Conservation (phyloP, 2,113 vertebrate genomes). For the Paraplagusia blochii region DNA sequence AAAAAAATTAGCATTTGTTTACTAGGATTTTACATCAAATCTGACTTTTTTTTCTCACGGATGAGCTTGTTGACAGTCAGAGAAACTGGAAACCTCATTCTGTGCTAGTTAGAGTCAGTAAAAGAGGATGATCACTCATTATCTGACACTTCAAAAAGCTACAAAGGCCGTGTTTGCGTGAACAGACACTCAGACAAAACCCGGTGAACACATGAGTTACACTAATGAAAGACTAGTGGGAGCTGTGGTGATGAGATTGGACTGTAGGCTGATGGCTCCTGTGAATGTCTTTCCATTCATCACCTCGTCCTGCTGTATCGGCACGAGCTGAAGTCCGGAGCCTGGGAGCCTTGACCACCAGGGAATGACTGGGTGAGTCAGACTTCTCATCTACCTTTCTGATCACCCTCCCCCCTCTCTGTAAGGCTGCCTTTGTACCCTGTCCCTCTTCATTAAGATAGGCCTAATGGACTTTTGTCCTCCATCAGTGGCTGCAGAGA, state of each 20-base stretch:
- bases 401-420: constrained; percentile 60
- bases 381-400: constrained; percentile 55
- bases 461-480: constrained; percentile 63
- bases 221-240: constrained; percentile 53
- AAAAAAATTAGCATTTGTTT: too few relatives aligned
- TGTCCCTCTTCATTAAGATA: constrained; percentile 67
- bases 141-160: constrained; percentile 24
- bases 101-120: constrained; percentile 36
- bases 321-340: constrained; percentile 36
- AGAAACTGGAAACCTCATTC: constrained; percentile 26
- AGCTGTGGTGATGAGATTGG: constrained; percentile 58
- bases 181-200: constrained; percentile 48
- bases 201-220: constrained; percentile 16
- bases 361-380: constrained; percentile 41
- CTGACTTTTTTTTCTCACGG: not conserved
- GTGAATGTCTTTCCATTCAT: constrained; percentile 52
- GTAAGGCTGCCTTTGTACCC: constrained; percentile 62
- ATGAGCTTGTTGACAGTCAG: not conserved
- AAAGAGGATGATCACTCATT: constrained; percentile 38
- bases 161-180: constrained; percentile 47
- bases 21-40: too few relatives aligned
- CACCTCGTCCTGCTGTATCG: constrained; percentile 41
- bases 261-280: constrained; percentile 45
- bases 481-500: constrained; percentile 28
- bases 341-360: constrained; percentile 26